phyloP scores from a whole-genome alignment of 2,113 vertebrate genomes.

The Conger conger region DNA sequence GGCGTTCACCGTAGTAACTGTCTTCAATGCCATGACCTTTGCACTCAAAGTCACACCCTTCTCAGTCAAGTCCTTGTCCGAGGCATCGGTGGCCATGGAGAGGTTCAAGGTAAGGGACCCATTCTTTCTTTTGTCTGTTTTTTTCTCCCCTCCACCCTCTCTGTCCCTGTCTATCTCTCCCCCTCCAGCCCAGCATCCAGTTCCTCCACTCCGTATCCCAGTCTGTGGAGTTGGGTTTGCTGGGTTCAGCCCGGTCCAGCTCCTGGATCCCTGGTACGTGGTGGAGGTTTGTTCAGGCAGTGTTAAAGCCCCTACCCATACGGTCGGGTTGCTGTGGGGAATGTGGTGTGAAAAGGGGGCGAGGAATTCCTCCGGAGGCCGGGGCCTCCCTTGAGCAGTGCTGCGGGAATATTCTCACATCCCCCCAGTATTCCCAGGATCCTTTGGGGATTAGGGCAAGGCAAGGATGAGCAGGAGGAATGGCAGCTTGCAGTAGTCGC shows the following conservation, averaged over 20 bases:
- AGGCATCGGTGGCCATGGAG: constrained; percentile 85
- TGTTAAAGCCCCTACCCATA: neutral
- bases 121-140: neutral
- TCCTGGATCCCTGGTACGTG: neutral
- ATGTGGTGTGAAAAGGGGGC: constrained; percentile 22
- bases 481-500: neutral
- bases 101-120: constrained; percentile 81
- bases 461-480: neutral
- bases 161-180: neutral
- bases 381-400: neutral
- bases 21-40: constrained; percentile 96
- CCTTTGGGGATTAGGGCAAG: constrained; percentile 7
- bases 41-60: constrained; percentile 92
- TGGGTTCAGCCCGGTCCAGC: neutral
- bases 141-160: neutral
- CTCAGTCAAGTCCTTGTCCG: constrained; percentile 89
- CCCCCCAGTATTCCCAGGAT: constrained; percentile 2
- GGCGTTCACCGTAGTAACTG: constrained; percentile 93
- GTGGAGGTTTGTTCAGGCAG: constrained; percentile 22
- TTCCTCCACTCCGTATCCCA: neutral
- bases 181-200: neutral
- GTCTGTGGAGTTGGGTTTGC: neutral
- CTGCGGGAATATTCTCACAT: neutral
- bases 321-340: constrained; percentile 8
- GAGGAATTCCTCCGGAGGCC: neutral